Evolutionary conservation across 35 echinoderm and acorn worm species (phyloP).

Genomic region (Ophioderma brevispina): DNA sequence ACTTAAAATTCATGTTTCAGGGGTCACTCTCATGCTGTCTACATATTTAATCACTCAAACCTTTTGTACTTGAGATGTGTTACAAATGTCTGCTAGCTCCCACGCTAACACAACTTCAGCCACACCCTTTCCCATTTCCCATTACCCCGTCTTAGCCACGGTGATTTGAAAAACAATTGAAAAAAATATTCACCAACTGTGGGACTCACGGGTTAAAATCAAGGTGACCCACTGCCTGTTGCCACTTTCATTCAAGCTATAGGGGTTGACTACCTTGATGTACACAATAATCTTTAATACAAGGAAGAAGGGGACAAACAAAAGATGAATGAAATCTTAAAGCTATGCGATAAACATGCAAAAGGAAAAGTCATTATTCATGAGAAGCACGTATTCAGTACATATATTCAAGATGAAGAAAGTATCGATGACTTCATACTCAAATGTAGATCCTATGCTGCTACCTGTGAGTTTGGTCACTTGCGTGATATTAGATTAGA

Average conservation of each 20-base stretch:
- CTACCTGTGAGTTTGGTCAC: slow-evolving; percentile 59
- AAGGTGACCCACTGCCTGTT: slow-evolving; percentile 17
- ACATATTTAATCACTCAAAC: too few species aligned
- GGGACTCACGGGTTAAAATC: slow-evolving; percentile 34
- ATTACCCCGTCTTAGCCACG: too few species aligned
- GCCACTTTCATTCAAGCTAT: background rate
- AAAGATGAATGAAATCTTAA: background rate
- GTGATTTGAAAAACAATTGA: slow-evolving; percentile 46
- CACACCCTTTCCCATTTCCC: too few species aligned
- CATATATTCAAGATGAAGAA: slow-evolving; percentile 16
- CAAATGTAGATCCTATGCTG: slow-evolving; percentile 35
- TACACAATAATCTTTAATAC: background rate
- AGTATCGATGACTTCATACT: slow-evolving; percentile 64
- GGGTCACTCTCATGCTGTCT: too few species aligned
- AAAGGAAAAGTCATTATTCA: background rate
- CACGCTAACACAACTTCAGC: too few species aligned
- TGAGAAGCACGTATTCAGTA: background rate
- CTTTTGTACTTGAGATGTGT: too few species aligned
- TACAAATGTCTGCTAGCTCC: too few species aligned
- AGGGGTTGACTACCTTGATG: background rate
- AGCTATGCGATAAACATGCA: background rate
- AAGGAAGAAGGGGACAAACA: slow-evolving; percentile 8
- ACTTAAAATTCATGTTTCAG: too few species aligned
- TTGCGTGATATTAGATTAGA: slow-evolving; percentile 48
- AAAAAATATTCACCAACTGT: slow-evolving; percentile 42